phyloP scores from a whole-genome alignment of 2,797 vertebrate genomes.

The Diceros bicornis region DNA sequence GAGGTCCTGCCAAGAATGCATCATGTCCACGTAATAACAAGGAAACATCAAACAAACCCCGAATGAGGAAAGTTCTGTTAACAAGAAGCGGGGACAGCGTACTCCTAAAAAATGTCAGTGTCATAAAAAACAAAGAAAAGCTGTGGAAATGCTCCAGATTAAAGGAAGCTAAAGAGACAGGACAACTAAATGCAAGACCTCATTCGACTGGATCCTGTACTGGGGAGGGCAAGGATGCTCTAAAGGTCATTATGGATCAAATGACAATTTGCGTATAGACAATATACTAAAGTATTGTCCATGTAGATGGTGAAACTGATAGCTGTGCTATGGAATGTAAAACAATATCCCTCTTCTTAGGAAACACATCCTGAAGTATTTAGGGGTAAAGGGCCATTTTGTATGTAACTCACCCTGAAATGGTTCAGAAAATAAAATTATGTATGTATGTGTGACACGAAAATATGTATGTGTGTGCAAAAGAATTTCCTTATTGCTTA shows the following conservation, averaged over 20 bases:
- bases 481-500: constrained; percentile 27
- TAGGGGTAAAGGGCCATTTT: background rate
- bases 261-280: background rate
- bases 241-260: background rate
- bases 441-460: background rate
- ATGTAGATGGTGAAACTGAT: background rate
- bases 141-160: background rate
- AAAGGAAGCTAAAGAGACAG: background rate
- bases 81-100: background rate
- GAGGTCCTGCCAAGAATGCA: background rate
- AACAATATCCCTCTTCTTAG: background rate
- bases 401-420: background rate
- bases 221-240: no score
- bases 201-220: background rate
- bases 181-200: background rate
- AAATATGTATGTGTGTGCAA: background rate
- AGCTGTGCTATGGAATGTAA: background rate
- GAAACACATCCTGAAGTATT: background rate
- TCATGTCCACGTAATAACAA: background rate
- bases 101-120: background rate
- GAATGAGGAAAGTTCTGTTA: background rate
- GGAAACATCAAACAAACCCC: background rate
- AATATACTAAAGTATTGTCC: background rate
- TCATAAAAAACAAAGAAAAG: background rate
- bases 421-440: constrained; percentile 4